Conservation (phyloP, 2,888 invertebrate species). For the Abrostola tripartita region DNA sequence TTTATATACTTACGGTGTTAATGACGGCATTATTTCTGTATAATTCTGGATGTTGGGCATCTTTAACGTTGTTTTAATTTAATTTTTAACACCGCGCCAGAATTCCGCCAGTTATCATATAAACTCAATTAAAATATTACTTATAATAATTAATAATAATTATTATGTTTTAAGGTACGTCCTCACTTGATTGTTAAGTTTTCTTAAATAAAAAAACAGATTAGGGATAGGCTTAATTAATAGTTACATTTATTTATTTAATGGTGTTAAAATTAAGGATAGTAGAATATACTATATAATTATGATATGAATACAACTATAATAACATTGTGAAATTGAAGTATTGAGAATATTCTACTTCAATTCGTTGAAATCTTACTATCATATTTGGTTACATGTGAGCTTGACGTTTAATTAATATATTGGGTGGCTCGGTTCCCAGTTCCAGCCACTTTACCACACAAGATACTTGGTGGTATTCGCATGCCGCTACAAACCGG, state of each 20-base stretch:
- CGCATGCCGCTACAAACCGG: constrained; percentile 5
- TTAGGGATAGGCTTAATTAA: no score
- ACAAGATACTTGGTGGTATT: constrained; percentile 11
- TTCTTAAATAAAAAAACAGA: no score
- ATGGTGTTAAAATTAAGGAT: no score
- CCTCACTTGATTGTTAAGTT: no score
- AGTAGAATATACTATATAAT: no score
- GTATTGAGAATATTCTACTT: background rate
- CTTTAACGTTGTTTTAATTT: background rate
- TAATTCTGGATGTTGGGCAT: background rate
- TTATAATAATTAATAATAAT: no score
- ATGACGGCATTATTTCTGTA: constrained; percentile 2
- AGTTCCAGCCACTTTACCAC: constrained; percentile 6
- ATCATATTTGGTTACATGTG: constrained; percentile 10
- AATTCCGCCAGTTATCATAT: background rate
- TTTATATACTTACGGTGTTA: constrained; percentile 17
- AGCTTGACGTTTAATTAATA: constrained; percentile 12
- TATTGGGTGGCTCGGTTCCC: constrained; percentile 3
- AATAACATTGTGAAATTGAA: no score
- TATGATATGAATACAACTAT: no score
- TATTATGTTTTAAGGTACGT: no score
- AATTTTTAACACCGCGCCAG: background rate
- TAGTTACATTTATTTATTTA: no score
- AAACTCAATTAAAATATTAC: no score
- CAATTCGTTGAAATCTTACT: background rate